These are phyloP conservation scores for Drosophila cyrtoloma DNA, from an alignment of 2,888 invertebrate species.

Conservation along the genomic window DNA sequence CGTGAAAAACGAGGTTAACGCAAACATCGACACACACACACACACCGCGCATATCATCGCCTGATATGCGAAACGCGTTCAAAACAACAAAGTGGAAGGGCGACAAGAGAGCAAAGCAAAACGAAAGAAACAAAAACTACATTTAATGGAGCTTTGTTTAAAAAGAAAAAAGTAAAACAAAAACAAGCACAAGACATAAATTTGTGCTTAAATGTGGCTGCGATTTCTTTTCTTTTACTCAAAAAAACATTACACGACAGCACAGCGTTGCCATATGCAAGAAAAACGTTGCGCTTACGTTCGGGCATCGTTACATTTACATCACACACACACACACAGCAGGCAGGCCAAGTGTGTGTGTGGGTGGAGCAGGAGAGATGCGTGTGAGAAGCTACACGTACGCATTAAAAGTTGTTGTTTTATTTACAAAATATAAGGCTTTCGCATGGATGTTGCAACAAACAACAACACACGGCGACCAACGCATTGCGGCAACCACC, in stretches of 20 bases:
- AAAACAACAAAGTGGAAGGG: constrained; percentile 67
- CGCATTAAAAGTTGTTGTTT: constrained; percentile 18
- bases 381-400: constrained; percentile 51
- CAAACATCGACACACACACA: constrained; percentile 39
- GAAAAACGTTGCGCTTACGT: constrained; percentile 42
- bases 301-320: constrained; percentile 44
- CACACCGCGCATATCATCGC: constrained; percentile 52
- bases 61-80: constrained; percentile 70
- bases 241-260: constrained; percentile 13
- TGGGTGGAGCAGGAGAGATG: constrained; percentile 6
- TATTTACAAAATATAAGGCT: constrained; percentile 8
- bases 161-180: constrained; percentile 9
- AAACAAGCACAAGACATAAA: constrained; percentile 27
- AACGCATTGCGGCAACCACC: constrained; percentile 53
- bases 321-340: constrained; percentile 10
- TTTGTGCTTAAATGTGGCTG: constrained; percentile 27
- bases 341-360: not conserved
- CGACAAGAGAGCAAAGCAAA: constrained; percentile 54
- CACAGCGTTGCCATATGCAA: constrained; percentile 65
- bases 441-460: constrained; percentile 7
- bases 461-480: constrained; percentile 21
- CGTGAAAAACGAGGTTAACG: constrained; percentile 63
- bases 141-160: constrained; percentile 45
- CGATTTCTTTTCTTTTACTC: constrained; percentile 37
- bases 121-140: constrained; percentile 43